Evolutionary conservation across 2,113 vertebrate genomes (phyloP).

Genomic region (Epinephelus moara): DNA sequence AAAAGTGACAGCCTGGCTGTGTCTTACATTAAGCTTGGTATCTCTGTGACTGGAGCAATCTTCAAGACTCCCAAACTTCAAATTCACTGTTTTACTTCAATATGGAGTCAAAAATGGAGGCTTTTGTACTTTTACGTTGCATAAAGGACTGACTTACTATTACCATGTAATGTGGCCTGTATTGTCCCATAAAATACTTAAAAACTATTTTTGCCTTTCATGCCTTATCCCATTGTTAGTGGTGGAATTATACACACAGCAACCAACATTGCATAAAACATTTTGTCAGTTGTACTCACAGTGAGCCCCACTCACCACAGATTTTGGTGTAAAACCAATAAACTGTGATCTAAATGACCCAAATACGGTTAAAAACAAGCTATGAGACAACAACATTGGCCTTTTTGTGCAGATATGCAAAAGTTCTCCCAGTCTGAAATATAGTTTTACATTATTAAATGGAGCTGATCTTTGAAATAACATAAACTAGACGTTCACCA

Average conservation of each 20-base stretch:
- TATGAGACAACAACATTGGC: neutral
- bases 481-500: conserved; percentile 10
- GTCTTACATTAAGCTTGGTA: conserved; percentile 10
- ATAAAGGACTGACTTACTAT: neutral
- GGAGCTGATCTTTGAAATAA: neutral
- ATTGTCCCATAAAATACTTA: neutral
- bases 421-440: neutral
- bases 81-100: neutral
- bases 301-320: neutral
- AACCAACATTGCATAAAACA: neutral
- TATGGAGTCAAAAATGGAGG: neutral
- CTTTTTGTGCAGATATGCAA: neutral
- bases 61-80: neutral
- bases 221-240: neutral
- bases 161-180: neutral
- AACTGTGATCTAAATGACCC: neutral
- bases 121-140: neutral
- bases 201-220: neutral
- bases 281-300: neutral
- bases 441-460: neutral
- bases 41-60: neutral
- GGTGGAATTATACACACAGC: neutral
- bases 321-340: neutral
- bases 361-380: neutral
- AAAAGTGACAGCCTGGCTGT: conserved; percentile 10